phyloP scores from a whole-genome alignment of 2,797 vertebrate genomes.

The Coregonus suidteri region DNA sequence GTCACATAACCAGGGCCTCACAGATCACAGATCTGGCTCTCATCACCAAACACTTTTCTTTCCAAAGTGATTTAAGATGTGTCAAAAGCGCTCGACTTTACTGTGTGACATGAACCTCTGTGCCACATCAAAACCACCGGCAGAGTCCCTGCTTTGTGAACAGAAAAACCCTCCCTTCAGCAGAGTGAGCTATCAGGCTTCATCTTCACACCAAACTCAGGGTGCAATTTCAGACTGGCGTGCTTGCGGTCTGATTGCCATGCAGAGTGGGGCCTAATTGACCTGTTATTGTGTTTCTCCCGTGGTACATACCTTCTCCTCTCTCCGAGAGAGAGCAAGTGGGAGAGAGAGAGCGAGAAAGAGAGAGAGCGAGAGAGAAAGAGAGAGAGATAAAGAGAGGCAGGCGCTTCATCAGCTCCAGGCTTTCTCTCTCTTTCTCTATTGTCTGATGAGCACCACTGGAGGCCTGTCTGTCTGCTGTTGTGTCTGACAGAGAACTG shows the following conservation, averaged over 20 bases:
- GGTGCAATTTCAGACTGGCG: conserved; percentile 11
- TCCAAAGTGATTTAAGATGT: neutral
- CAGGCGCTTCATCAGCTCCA: neutral
- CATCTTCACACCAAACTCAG: neutral
- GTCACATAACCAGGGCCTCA: conserved; percentile 3
- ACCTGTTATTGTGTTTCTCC: conserved; percentile 39
- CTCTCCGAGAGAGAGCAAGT: neutral
- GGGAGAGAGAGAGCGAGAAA: neutral
- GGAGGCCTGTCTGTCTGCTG: neutral
- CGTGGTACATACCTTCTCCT: conserved; percentile 24
- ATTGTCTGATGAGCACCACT: neutral
- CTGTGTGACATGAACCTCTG: neutral
- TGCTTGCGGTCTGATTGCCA: conserved; percentile 49
- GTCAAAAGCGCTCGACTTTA: neutral
- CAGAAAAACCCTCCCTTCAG: neutral
- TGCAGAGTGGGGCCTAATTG: conserved; percentile 9
- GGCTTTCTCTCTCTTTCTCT: neutral
- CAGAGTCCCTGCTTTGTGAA: neutral
- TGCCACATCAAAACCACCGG: neutral
- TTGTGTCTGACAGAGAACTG: neutral
- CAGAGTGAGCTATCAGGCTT: neutral
- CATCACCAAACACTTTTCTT: conserved; percentile 15
- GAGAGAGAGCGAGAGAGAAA: neutral
- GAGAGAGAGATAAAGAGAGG: neutral
- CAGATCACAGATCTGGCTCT: conserved; percentile 6